A percentile compares a stretch with the other conserved stretches of the same genome.
phyloP scores from a whole-genome alignment of 1,140 invertebrate species.

The Dysdera silvatica region DNA sequence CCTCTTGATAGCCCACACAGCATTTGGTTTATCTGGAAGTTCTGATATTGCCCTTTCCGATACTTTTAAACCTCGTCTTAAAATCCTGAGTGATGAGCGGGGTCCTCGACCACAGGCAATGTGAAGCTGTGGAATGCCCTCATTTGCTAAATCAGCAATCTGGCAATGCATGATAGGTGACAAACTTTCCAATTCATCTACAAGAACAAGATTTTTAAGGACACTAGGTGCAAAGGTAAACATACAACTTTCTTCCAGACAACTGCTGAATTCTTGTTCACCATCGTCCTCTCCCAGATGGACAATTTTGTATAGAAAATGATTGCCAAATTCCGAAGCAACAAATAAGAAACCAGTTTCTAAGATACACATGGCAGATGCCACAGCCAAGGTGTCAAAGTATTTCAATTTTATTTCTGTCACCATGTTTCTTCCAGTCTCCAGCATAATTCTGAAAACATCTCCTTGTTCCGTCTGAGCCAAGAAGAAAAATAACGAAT shows the following conservation, averaged over 20 bases:
- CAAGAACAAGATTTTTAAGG: conserved; percentile 89
- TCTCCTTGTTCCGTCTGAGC: conserved; percentile 86
- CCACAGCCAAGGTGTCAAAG: conserved; percentile 97
- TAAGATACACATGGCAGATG: conserved; percentile 90
- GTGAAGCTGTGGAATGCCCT: conserved; percentile 97
- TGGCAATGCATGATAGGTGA: conserved; percentile 85
- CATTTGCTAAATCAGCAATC: conserved; percentile 73
- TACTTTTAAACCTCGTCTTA: conserved; percentile 90
- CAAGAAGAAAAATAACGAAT: conserved; percentile 93
- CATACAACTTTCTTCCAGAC: conserved; percentile 95
- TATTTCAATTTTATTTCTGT: conserved; percentile 99
- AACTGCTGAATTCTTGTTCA: conserved; percentile 97
- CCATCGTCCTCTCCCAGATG: conserved; percentile 98
- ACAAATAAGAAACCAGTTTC: conserved; percentile 99
- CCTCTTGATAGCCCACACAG: conserved; percentile 98
- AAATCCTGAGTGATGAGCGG: conserved; percentile 79
- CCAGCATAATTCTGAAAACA: conserved; percentile 97
- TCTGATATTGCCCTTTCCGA: conserved; percentile 99
- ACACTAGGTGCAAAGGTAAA: conserved; percentile 96
- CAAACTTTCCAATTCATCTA: conserved; percentile 96
- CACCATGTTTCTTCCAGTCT: conserved; percentile 91
- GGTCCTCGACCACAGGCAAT: conserved; percentile 91
- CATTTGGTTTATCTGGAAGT: conserved; percentile 96
- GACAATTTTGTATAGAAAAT: conserved; percentile 98
- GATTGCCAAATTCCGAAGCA: conserved; percentile 98